Conservation (phyloP, 2,113 vertebrate species). For the Dendropsophus ebraccatus region DNA sequence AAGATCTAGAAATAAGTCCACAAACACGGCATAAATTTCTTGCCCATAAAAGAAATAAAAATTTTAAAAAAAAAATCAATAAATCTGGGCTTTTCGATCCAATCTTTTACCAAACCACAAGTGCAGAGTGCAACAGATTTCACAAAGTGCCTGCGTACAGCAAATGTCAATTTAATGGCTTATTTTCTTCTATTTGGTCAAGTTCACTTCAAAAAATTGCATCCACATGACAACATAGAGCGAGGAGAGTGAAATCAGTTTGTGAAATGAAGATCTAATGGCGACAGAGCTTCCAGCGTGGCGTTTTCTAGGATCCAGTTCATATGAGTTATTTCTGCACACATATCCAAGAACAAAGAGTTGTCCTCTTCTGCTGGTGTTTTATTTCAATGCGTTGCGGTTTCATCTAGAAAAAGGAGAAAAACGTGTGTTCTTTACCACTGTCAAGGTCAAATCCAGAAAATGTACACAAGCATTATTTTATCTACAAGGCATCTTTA, state of each 20-base stretch:
- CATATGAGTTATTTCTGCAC: slow-evolving; percentile 32
- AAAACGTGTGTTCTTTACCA: slow-evolving; percentile 7
- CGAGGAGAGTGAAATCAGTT: not conserved
- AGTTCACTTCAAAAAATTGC: slow-evolving; percentile 22
- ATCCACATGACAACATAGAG: not conserved
- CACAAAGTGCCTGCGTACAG: slow-evolving; percentile 21
- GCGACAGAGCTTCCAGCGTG: slow-evolving; percentile 40
- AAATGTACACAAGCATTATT: slow-evolving; percentile 22
- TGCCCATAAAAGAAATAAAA: not conserved
- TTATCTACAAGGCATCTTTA: not conserved
- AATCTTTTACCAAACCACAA: not conserved
- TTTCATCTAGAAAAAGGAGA: slow-evolving; percentile 39
- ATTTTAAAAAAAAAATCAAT: not conserved
- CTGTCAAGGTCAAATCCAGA: slow-evolving; percentile 50
- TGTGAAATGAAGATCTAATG: slow-evolving; percentile 45
- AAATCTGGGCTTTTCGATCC: not conserved
- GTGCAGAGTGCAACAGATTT: slow-evolving; percentile 20
- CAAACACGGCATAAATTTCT: not conserved
- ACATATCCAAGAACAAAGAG: slow-evolving; percentile 46
- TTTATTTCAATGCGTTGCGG: slow-evolving; percentile 6
- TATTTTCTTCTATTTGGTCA: slow-evolving; percentile 7
- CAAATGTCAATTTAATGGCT: slow-evolving; percentile 3
- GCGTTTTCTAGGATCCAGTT: slow-evolving; percentile 39
- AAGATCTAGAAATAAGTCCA: not conserved
- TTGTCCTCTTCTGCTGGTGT: slow-evolving; percentile 34